Evolutionary conservation across 2,113 vertebrate genomes (phyloP), one percentile per base, ranked within the genome.

Genomic region (Leuciscus idus): DNA sequence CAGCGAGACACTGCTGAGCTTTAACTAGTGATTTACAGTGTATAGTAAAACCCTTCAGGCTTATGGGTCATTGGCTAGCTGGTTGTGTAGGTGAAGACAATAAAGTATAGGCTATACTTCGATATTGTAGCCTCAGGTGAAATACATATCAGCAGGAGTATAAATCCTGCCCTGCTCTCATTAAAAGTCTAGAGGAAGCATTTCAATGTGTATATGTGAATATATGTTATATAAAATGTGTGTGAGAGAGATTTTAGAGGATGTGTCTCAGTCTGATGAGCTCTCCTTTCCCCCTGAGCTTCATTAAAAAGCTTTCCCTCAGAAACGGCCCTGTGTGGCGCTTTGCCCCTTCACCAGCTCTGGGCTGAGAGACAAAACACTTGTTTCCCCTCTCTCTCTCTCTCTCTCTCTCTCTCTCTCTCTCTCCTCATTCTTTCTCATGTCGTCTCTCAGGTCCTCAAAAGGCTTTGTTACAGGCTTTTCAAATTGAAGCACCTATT

Each of bases 291-390:
- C 5, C 94, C 95, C 95, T 90, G 93, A 94, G 96, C 95, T 97
- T 99, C 98, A 98, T 98, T 99, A 98, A 98, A 17, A 98, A 98
- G 95, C 95, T 94, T 95, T 98, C 96, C 96, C 95, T 96, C 96
- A 96, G 97, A 97, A 95, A 94, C 94, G 93, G 95, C 97, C 96
- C 96, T 96, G 96, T 96, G 95, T 96, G 95, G 93, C 95, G 96
- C 96, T 97, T 95, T 95, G 95, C 95, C 95, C 96, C 95, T 96
- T 93, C 94, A 96, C 96, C 97, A 90, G 81, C 76, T 88, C 93
- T 94, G 92, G 95, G 93, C 95, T 95, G 96, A 89, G 95, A 95
- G 94, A 96, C 95, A 96, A 95, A 96, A 95, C 95, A 95, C 95
- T 95, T 94, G 94, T 95, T 84, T 87, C 85, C 87, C 52, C 83